Base-by-base conservation (phyloP, 1,140 invertebrate genomes). In the Nomia melanderi region DNA sequence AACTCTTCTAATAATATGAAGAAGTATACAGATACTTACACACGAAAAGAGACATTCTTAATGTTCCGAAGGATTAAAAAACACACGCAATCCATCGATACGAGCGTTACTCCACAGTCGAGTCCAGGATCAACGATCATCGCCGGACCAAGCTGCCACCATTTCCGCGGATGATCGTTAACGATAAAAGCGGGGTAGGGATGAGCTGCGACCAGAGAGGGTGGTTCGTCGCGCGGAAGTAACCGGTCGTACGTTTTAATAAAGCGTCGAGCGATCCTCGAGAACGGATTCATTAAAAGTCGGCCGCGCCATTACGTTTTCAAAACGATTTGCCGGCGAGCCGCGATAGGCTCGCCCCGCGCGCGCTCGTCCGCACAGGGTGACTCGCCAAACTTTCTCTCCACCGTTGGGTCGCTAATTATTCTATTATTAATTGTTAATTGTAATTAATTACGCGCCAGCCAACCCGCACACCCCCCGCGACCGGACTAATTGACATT, bases 401-500 rank as follows among this genome's bases (percentile, higher is more conserved):
- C 56, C 53, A 27, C 29, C 44, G 23, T 9, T 60, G 44, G 47
- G 63, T 20, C 74, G 64, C 78, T 88, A 86, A 88, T 87, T 88
- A 86, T 83, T 85, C 84, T 89, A 88, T 86, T 88, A 88, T 89
- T 89, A 89, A 88, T 89, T 87, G 85, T 90, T 90, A 87, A 89
- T 88, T 86, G 85, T 89, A 90, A 90, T 90, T 90, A 89, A 89
- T 90, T 83, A 83, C 77, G 63, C 14, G n/a, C 11, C 41, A 70
- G 57, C 73, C 62, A 20, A 3, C 33, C n/a, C n/a, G n/a, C n/a
- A n/a, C n/a, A n/a, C n/a, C n/a, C n/a, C 70, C 79, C 56, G 71
- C 47, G 81, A 77, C 74, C 78, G 64, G 70, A 60, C 86, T 91
- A 91, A 92, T 90, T 92, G 90, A 90, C 90, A 90, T 89, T 92